Conservation (phyloP, 1,140 invertebrate genomes). For the Sarcophaga peregrina region DNA sequence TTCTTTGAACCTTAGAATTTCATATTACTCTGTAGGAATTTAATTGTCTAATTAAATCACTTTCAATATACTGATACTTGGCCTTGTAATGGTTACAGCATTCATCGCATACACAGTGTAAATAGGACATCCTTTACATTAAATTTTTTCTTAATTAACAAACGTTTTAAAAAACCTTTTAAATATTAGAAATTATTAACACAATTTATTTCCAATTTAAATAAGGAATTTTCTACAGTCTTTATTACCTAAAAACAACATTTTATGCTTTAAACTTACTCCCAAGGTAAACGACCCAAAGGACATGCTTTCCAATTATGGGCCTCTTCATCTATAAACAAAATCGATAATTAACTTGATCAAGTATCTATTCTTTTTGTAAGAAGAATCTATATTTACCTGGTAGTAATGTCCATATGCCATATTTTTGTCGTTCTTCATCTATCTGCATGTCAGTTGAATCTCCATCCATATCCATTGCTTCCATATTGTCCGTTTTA, state of each 20-base stretch:
- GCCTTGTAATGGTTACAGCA: too few species aligned
- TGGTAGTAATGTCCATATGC: slow-evolving; percentile 40
- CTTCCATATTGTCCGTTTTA: slow-evolving; percentile 25
- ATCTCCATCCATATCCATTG: slow-evolving; percentile 5
- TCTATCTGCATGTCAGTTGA: neutral
- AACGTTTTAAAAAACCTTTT: too few species aligned
- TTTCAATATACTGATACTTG: too few species aligned
- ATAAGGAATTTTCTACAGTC: neutral
- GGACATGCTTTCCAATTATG: slow-evolving; percentile 55
- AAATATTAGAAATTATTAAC: too few species aligned
- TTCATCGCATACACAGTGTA: too few species aligned
- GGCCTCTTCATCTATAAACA: slow-evolving; percentile 44
- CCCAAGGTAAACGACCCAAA: slow-evolving; percentile 54
- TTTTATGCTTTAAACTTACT: slow-evolving; percentile 16
- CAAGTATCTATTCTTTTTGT: neutral
- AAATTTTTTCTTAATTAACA: too few species aligned
- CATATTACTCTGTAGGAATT: too few species aligned
- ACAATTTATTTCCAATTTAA: too few species aligned
- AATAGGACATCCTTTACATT: too few species aligned
- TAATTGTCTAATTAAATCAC: too few species aligned
- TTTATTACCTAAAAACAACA: neutral
- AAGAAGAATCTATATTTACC: slow-evolving; percentile 8
- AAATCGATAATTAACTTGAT: neutral
- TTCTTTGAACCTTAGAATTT: too few species aligned
- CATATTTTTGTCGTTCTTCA: slow-evolving; percentile 28